Evolutionary conservation across 35 echinoderm and acorn worm species (phyloP), one percentile per base, ranked within the genome.

Genomic region (Ophiothrix spiculata): DNA sequence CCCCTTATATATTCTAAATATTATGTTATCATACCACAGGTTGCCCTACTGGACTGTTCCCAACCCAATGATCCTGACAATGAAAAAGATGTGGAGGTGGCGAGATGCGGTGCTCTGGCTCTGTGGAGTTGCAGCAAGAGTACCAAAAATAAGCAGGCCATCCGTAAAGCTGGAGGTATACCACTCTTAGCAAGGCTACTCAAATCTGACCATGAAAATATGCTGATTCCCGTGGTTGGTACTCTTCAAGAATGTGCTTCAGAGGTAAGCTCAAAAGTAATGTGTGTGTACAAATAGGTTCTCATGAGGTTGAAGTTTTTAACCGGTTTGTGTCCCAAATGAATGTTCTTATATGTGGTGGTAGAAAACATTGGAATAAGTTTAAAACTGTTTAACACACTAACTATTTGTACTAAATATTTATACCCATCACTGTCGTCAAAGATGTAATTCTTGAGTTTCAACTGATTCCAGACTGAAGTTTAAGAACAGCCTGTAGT

Each of bases 221-320:
- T 98, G 95, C 77, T 98, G 32, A 98, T 98, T 38, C 95, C 95
- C 28, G 95, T 98, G 15, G 95, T 98, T 13, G 95, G 95, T 29
- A 98, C 91, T 41, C 77, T 98, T 10, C 95, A 98, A 36, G 95
- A 98, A 88, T 98, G 95, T 88, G 91, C 95, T 25, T 98, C 95
- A 37, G 95, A 97, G 95, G 95, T 97, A 75, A 88, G 95, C 12
- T 19, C 41, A 21, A 80, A n/a, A n/a, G n/a, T 40, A 31, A 19
- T 16, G n/a, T 38, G 21, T 74, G n/a, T 17, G n/a, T 23, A 3
- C 16, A 25, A 25, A 29, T 23, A n/a, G n/a, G n/a, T 6, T 74
- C n/a, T 29, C 64, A 29, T 74, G 64, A 17, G n/a, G 8, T 25
- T 10, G 0, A 32, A 74, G 2, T 12, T 31, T 64, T 31, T 31